These are phyloP conservation scores for Tangara arthus DNA, from an alignment of 2,797 vertebrate genomes.

Conservation along the genomic window DNA sequence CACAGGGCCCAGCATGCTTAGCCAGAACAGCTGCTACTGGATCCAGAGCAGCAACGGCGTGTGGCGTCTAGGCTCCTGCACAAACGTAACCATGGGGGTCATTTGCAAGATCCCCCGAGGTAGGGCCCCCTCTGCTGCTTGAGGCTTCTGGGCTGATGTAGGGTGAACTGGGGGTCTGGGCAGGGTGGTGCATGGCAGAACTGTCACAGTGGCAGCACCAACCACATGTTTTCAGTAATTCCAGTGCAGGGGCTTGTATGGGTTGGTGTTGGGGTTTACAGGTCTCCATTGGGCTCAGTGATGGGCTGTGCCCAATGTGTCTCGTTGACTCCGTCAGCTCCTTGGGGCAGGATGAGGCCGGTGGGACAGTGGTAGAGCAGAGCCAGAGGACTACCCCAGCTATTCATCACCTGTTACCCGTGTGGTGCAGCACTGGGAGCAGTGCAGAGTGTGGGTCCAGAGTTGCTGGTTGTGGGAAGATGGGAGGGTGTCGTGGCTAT, in stretches of 20 bases:
- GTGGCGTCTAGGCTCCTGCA: constrained; percentile 90
- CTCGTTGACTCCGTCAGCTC: background rate
- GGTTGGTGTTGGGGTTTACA: background rate
- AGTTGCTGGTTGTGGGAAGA: background rate
- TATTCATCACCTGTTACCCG: fast-evolving
- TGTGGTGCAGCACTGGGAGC: fast-evolving
- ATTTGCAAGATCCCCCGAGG: constrained; percentile 92
- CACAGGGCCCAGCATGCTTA: constrained; percentile 88
- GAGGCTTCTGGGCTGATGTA: background rate
- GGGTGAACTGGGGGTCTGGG: background rate
- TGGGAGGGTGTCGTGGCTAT: fast-evolving
- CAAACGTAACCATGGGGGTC: constrained; percentile 89
- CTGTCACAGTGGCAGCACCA: background rate
- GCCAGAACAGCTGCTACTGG: constrained; percentile 96
- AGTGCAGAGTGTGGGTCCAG: background rate
- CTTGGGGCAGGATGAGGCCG: fast-evolving
- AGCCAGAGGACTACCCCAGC: background rate
- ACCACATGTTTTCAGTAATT: background rate
- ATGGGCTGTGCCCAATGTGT: background rate
- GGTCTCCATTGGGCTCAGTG: background rate
- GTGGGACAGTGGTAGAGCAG: background rate
- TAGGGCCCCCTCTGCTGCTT: constrained; percentile 2
- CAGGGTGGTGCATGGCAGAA: background rate
- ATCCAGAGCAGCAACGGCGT: constrained; percentile 91
- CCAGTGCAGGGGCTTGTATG: no score